phyloP scores from a whole-genome alignment of 2,888 invertebrate species.

The Mechanitis messenoides region DNA sequence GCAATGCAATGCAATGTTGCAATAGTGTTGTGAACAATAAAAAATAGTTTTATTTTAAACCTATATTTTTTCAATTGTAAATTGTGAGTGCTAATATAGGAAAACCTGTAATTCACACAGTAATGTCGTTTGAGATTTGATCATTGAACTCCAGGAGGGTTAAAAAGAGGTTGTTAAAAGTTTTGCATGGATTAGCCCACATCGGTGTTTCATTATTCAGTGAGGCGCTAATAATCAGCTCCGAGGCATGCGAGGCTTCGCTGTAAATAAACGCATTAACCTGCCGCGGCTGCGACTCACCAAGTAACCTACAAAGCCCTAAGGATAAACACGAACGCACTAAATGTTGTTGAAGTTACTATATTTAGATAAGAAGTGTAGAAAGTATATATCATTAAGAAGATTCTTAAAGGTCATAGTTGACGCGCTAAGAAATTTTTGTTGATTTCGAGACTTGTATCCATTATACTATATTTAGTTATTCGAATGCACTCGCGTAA shows the following conservation, averaged over 20 bases:
- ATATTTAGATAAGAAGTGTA: slow-evolving; percentile 14
- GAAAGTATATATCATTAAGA: too few species aligned
- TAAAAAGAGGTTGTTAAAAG: slow-evolving; percentile 35
- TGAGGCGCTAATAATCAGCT: slow-evolving; percentile 60
- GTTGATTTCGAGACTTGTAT: too few species aligned
- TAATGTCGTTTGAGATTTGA: slow-evolving; percentile 29
- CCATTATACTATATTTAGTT: too few species aligned
- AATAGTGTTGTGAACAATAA: too few species aligned
- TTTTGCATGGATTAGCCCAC: slow-evolving; percentile 59
- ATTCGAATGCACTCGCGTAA: too few species aligned
- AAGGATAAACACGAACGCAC: slow-evolving; percentile 36
- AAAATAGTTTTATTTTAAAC: slow-evolving; percentile 13
- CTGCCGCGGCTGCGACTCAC: slow-evolving; percentile 40
- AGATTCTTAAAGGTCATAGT: too few species aligned
- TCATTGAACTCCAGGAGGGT: slow-evolving; percentile 27
- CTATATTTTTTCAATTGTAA: slow-evolving; percentile 17
- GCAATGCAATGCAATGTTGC: too few species aligned
- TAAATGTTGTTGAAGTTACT: slow-evolving; percentile 39
- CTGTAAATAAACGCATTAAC: slow-evolving; percentile 51
- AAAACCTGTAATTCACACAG: slow-evolving; percentile 28
- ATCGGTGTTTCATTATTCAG: slow-evolving; percentile 58
- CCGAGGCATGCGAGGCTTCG: slow-evolving; percentile 43
- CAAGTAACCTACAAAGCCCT: slow-evolving; percentile 59
- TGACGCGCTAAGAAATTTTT: too few species aligned
- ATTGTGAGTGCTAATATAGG: background rate